A percentile compares a stretch with the other conserved stretches of the same genome.
Evolutionary conservation across 2,797 vertebrate species (phyloP).

Genomic region (Cyprinella venusta): DNA sequence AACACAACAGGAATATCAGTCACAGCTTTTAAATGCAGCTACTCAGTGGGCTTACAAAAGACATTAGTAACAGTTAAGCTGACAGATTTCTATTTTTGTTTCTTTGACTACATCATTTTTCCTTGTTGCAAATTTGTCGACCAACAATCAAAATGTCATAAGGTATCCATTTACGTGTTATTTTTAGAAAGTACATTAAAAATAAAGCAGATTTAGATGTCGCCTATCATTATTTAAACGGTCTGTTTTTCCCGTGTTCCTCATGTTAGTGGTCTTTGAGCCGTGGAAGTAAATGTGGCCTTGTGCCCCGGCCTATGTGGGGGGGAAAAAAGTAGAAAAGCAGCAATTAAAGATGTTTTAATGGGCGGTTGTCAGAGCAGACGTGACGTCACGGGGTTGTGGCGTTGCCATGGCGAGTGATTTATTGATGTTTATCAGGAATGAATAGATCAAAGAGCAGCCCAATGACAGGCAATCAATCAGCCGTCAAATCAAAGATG

Average conservation of each 20-base stretch:
- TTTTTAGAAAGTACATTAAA: slow-evolving; percentile 10
- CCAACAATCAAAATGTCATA: background rate
- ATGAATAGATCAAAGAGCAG: slow-evolving; percentile 82
- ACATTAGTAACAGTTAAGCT: background rate
- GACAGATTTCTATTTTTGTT: slow-evolving; percentile 8
- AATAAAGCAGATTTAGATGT: background rate
- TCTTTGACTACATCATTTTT: background rate
- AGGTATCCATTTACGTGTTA: background rate
- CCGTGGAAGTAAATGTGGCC: slow-evolving; percentile 42
- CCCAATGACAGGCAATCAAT: slow-evolving; percentile 92
- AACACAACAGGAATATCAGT: slow-evolving; percentile 13
- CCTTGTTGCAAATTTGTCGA: background rate
- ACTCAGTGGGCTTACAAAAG: background rate
- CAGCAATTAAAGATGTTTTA: slow-evolving; percentile 70
- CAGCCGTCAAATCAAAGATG: slow-evolving; percentile 96
- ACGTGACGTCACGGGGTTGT: slow-evolving; percentile 84
- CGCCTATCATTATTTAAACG: background rate
- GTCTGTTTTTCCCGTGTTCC: background rate
- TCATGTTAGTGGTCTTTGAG: slow-evolving; percentile 5
- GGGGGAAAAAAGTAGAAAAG: slow-evolving; percentile 53
- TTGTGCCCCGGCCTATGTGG: slow-evolving; percentile 34
- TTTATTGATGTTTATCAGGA: slow-evolving; percentile 98
- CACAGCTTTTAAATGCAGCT: background rate
- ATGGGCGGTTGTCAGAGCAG: slow-evolving; percentile 79
- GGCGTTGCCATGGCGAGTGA: slow-evolving; percentile 84